Percentiles rank a stretch among this genome's conserved stretches.
phyloP scores from a whole-genome alignment of 2,797 vertebrate genomes.

The Galaxias olidus region DNA sequence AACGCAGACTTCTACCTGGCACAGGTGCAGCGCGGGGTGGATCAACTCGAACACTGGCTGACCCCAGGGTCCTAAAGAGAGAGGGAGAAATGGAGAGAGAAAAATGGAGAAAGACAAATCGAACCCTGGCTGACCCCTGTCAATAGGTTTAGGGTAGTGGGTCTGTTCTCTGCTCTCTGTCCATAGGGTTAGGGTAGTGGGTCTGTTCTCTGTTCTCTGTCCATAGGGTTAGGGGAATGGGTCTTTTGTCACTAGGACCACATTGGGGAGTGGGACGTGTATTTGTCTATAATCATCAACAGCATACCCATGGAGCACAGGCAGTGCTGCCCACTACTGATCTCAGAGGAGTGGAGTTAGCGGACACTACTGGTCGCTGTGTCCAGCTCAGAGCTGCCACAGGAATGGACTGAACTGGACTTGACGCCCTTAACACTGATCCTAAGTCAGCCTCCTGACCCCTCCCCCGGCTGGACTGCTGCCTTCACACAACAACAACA shows the following conservation, averaged over 20 bases:
- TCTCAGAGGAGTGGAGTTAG: too few relatives aligned
- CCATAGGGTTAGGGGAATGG: too few relatives aligned
- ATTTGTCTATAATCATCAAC: too few relatives aligned
- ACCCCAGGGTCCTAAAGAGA: conserved; percentile 73
- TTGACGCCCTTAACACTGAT: not conserved
- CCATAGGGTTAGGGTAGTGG: too few relatives aligned
- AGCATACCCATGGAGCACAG: too few relatives aligned
- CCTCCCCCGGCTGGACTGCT: not conserved
- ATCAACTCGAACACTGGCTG: conserved; percentile 88
- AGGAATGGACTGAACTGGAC: not conserved
- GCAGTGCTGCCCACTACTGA: too few relatives aligned
- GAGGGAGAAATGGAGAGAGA: conserved; percentile 20
- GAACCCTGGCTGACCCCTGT: too few relatives aligned
- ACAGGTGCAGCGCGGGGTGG: conserved; percentile 83
- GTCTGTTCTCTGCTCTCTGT: conserved; percentile 3
- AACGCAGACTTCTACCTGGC: conserved; percentile 93
- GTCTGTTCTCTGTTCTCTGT: too few relatives aligned
- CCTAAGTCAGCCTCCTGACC: not conserved
- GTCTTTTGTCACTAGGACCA: too few relatives aligned
- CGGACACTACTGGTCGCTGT: not conserved
- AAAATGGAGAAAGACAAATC: conserved; percentile 4
- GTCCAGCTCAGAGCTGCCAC: not conserved
- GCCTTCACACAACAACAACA: not conserved
- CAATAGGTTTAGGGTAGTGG: conserved; percentile 12
- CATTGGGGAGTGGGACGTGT: too few relatives aligned